phyloP scores from a whole-genome alignment of 2,797 vertebrate genomes.

The Sebastes minor region DNA sequence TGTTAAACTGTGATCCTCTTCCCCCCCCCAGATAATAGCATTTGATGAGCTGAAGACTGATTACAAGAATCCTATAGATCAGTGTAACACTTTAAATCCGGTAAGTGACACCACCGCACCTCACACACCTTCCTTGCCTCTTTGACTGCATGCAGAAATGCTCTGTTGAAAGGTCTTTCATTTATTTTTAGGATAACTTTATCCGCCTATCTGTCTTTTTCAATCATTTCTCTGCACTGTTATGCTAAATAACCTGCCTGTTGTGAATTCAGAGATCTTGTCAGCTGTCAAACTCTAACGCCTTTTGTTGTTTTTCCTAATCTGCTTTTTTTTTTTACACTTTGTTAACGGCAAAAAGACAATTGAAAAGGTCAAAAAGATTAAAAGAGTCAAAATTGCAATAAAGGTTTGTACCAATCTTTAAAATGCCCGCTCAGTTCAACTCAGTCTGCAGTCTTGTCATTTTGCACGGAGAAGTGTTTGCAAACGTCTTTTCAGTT shows the following conservation, averaged over 20 bases:
- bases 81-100: slow-evolving; percentile 99
- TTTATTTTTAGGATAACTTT: slow-evolving; percentile 51
- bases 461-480: slow-evolving; percentile 85
- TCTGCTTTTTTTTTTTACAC: slow-evolving; percentile 85
- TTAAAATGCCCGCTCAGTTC: slow-evolving; percentile 84
- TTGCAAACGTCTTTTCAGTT: slow-evolving; percentile 89
- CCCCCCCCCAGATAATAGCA: slow-evolving; percentile 91
- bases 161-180: slow-evolving; percentile 49
- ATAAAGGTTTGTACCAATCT: slow-evolving; percentile 99
- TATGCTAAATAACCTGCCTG: slow-evolving; percentile 87
- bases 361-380: slow-evolving; percentile 99
- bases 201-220: slow-evolving; percentile 51
- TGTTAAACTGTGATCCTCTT: background rate
- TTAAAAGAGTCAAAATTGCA: slow-evolving; percentile 99
- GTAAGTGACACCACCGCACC: slow-evolving; percentile 82
- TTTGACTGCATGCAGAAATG: slow-evolving; percentile 72
- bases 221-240: slow-evolving; percentile 79
- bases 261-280: slow-evolving; percentile 89
- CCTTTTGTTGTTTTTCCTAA: slow-evolving; percentile 86
- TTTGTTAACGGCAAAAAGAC: slow-evolving; percentile 92
- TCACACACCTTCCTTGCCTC: slow-evolving; percentile 21
- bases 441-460: slow-evolving; percentile 83
- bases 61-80: slow-evolving; percentile 99
- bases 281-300: slow-evolving; percentile 94
- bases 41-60: slow-evolving; percentile 99